Evolutionary conservation across 2,888 invertebrate species (phyloP).

Genomic region (Dasypolia templi): DNA sequence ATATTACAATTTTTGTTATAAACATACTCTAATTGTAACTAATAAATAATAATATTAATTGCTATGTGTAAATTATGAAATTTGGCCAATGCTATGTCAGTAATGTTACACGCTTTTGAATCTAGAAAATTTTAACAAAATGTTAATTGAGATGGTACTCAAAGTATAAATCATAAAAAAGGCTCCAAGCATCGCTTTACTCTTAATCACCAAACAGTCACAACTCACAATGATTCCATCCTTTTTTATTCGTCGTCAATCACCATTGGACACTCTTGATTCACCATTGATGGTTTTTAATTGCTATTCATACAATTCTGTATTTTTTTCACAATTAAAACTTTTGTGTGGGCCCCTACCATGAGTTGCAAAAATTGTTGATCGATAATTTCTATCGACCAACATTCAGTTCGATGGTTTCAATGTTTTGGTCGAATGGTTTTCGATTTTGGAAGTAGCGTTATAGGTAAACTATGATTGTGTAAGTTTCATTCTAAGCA

Average conservation of each 20-base stretch:
- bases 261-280: slow-evolving; percentile 71
- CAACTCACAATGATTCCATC: slow-evolving; percentile 58
- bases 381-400: slow-evolving; percentile 57
- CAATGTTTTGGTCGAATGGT: slow-evolving; percentile 42
- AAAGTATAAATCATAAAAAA: slow-evolving; percentile 24
- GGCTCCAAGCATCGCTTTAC: not conserved
- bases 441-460: slow-evolving; percentile 40
- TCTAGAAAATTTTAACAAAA: slow-evolving; percentile 34
- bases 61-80: not conserved
- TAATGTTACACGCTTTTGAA: not conserved
- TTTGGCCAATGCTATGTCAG: not conserved
- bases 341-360: slow-evolving; percentile 70
- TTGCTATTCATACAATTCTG: slow-evolving; percentile 75
- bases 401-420: slow-evolving; percentile 45
- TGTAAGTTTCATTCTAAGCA: not conserved
- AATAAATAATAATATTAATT: not conserved
- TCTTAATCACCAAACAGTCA: slow-evolving; percentile 40
- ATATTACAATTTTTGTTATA: no score
- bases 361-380: slow-evolving; percentile 68
- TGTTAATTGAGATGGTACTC: slow-evolving; percentile 35
- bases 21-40: no score
- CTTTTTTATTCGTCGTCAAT: slow-evolving; percentile 71
- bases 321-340: slow-evolving; percentile 69
- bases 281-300: slow-evolving; percentile 76
- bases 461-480: slow-evolving; percentile 8